These are phyloP conservation scores for Amazona guildingii DNA, from an alignment of 2,113 vertebrate species.

Conservation along the genomic window DNA sequence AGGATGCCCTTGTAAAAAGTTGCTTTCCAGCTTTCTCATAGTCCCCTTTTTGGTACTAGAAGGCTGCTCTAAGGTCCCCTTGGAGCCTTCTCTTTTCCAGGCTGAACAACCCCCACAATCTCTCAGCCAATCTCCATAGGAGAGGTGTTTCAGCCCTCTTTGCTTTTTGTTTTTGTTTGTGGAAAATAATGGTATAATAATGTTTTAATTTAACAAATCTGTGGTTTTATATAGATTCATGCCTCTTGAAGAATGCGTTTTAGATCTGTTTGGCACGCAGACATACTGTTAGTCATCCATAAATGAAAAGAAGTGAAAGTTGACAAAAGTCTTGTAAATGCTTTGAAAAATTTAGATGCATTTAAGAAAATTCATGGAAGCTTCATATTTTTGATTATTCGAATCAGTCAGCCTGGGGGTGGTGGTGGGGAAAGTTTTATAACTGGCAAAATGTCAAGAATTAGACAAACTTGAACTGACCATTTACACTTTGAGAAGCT, in stretches of 20 bases:
- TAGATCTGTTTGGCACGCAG: background rate
- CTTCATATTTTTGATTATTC: background rate
- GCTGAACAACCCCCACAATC: background rate
- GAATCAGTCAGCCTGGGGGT: background rate
- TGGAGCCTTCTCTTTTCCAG: background rate
- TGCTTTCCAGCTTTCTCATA: background rate
- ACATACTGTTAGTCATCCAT: background rate
- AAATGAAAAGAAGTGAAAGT: conserved; percentile 14
- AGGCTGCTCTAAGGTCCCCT: background rate
- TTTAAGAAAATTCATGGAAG: background rate
- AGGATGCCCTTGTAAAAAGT: background rate
- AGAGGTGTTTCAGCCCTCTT: background rate
- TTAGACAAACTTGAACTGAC: background rate
- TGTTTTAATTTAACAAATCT: background rate
- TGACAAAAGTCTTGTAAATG: background rate
- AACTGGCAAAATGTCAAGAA: background rate
- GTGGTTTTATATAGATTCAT: background rate
- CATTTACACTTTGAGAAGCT: background rate
- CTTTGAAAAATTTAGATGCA: background rate
- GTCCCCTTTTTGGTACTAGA: background rate
- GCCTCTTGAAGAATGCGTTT: background rate
- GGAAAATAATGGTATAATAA: background rate
- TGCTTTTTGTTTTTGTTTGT: background rate
- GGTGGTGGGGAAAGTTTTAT: background rate
- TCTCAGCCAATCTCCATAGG: background rate